Evolutionary conservation across 2,888 invertebrate genomes (phyloP).

Genomic region (Cylindroiulus punctatus): DNA sequence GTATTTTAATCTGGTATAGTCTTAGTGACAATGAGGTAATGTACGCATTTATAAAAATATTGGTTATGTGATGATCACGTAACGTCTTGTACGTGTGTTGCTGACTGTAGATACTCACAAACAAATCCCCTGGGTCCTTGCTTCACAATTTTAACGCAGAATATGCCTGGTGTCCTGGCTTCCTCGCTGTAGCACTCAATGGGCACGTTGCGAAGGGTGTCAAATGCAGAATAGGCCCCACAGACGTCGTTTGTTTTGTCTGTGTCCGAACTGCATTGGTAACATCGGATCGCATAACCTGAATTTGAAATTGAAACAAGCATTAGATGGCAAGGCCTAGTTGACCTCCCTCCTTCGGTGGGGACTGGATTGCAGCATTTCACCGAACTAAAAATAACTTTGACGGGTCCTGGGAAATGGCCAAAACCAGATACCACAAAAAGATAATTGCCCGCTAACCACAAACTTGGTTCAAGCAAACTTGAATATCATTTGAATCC

Average conservation of each 20-base stretch:
- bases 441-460: not conserved
- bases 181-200: slow-evolving; percentile 95
- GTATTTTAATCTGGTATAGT: no score
- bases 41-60: no score
- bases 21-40: no score
- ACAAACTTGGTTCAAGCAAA: not conserved
- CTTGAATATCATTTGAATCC: not conserved
- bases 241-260: slow-evolving; percentile 87
- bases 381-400: not conserved
- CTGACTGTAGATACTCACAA: no score
- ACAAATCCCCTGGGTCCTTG: slow-evolving; percentile 94
- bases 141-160: slow-evolving; percentile 94
- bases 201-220: slow-evolving; percentile 84
- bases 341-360: not conserved
- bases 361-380: not conserved
- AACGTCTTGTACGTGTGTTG: no score
- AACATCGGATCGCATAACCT: slow-evolving; percentile 84
- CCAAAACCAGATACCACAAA: not conserved
- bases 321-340: not conserved
- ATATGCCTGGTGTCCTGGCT: slow-evolving; percentile 92
- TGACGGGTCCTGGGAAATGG: not conserved
- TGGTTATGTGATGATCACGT: no score
- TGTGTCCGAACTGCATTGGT: slow-evolving; percentile 90
- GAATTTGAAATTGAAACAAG: slow-evolving; percentile 57
- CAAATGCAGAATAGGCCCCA: slow-evolving; percentile 87